Conservation (phyloP, 2,113 vertebrate genomes). For the Podarcis cretensis region DNA sequence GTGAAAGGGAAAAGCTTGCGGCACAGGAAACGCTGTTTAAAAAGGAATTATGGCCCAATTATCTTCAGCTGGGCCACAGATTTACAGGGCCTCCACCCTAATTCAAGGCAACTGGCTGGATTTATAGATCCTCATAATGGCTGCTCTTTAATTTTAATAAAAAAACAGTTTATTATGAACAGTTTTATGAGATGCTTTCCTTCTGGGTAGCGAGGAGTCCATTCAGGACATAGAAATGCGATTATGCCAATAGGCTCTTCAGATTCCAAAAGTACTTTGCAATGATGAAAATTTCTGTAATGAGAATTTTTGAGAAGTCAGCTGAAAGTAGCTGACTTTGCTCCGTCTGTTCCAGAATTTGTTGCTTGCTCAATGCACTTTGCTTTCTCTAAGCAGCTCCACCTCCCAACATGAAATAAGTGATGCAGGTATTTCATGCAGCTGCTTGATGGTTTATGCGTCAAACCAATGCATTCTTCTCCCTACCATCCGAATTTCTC, state of each 20-base stretch:
- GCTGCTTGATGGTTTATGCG: too few species aligned
- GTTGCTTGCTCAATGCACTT: neutral
- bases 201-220: neutral
- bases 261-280: neutral
- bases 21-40: neutral
- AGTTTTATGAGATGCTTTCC: neutral
- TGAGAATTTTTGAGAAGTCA: neutral
- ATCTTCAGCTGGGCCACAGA: neutral
- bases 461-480: neutral
- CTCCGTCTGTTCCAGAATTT: neutral
- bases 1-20: neutral
- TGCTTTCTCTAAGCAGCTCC: neutral
- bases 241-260: neutral
- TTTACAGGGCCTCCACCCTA: neutral
- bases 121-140: neutral
- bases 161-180: neutral
- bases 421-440: too few species aligned
- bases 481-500: too few species aligned
- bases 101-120: neutral
- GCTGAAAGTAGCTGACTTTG: neutral
- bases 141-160: neutral
- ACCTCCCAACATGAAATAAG: neutral
- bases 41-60: neutral
- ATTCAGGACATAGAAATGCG: neutral
- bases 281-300: neutral